Evolutionary conservation across 2,797 vertebrate species (phyloP), one percentile per base, ranked within the genome.

Genomic region (Gallirallus australis): DNA sequence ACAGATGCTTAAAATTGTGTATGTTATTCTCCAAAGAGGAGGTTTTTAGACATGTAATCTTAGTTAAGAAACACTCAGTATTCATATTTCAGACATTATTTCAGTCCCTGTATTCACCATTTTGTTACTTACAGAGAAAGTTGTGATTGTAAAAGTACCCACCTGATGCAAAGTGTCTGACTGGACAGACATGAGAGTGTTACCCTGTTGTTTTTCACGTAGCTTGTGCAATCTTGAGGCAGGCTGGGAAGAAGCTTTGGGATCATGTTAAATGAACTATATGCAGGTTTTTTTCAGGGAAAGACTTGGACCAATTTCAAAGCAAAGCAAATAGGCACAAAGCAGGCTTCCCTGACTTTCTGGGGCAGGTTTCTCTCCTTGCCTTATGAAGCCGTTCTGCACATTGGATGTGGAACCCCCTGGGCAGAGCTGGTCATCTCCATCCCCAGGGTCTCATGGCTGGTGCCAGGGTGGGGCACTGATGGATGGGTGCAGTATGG

Each of bases 81-180:
- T 68, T 81, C 8, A 0, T 52, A 25, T 78, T 75, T 64, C 30
- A 39, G 53, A 56, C 15, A 39, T 92, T 65, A 64, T 81, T 95
- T 86, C 47, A 81, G 15, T 35, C 72, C 31, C 2, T n/a, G 37
- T 18, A 31, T 50, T 83, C 73, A 82, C 24, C n/a, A 40, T 53
- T 68, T 80, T 45, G 57, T 59, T 54, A 21, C 68, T 39, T 63
- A 76, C 28, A 68, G 56, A 27, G 47, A 65, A 59, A 31, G n/a
- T 47, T 92, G 84, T 84, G 59, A 56, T 89, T 90, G 87, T 3
- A 59, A 39, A 79, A 59, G 12, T 39, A 39, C 83, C 60, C 59
- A 16, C 59, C 54, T 52, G 40, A 28, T 53, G 68, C 18, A 18
- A 35, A 39, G 17, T 57, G 42, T n/a, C n/a, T 84, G 56, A 60